Percentiles rank a stretch among this genome's conserved stretches.
These are phyloP conservation scores for Pomacea canaliculata DNA, from an alignment of 2,888 invertebrate species.

Conservation along the genomic window DNA sequence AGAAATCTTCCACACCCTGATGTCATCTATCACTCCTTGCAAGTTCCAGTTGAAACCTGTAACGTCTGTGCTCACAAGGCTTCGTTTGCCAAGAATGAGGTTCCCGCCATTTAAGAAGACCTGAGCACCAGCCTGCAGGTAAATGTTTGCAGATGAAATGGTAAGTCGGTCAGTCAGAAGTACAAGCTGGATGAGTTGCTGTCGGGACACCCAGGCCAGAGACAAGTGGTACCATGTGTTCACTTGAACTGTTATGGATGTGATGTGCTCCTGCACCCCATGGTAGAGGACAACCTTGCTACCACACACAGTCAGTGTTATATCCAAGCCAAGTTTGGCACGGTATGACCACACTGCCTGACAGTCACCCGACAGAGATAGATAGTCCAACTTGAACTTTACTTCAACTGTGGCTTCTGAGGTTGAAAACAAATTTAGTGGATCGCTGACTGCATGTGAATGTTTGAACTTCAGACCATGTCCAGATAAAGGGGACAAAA, in stretches of 20 bases:
- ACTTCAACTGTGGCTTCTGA: conserved; percentile 46
- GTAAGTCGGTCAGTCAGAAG: conserved; percentile 33
- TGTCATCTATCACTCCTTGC: conserved; percentile 45
- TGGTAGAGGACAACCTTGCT: conserved; percentile 29
- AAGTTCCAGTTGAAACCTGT: conserved; percentile 35
- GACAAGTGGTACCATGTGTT: conserved; percentile 50
- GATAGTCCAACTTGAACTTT: conserved; percentile 38
- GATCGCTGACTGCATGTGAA: conserved; percentile 33
- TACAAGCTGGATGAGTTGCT: conserved; percentile 32
- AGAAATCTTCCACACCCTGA: conserved; percentile 47
- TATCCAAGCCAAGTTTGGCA: conserved; percentile 6
- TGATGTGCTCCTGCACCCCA: conserved; percentile 17
- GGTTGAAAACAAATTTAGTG: conserved; percentile 38
- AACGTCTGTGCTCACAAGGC: conserved; percentile 24
- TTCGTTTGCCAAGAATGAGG: conserved; percentile 46
- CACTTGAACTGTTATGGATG: conserved; percentile 33
- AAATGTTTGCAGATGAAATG: conserved; percentile 23
- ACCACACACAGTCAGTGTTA: conserved; percentile 39
- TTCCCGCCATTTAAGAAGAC: conserved; percentile 44
- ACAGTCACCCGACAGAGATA: conserved; percentile 25
- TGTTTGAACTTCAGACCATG: conserved; percentile 35
- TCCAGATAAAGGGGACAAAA: conserved; percentile 31
- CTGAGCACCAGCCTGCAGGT: not conserved
- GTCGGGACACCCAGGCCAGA: conserved; percentile 39
- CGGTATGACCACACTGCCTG: conserved; percentile 47